Percentiles rank a stretch among this genome's conserved stretches.
Evolutionary conservation across 2,113 vertebrate genomes (phyloP).

Genomic region (Pantherophis guttatus): DNA sequence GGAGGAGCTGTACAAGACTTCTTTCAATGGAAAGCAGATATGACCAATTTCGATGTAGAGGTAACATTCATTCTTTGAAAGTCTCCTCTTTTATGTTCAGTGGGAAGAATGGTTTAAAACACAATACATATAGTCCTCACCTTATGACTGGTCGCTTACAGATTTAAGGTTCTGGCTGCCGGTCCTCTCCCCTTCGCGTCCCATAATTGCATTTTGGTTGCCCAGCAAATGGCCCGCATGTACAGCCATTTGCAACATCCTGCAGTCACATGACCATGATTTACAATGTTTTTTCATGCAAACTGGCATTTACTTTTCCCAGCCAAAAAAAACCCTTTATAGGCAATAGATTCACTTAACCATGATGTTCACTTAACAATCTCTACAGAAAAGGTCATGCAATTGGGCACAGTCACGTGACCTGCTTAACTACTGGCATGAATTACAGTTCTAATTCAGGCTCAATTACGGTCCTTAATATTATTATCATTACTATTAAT

Average conservation of each 20-base stretch:
- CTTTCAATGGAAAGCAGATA: constrained; percentile 97
- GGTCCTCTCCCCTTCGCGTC: not conserved
- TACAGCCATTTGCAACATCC: not conserved
- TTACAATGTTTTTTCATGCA: not conserved
- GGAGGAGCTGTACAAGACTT: constrained; percentile 92
- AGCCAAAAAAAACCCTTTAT: not conserved
- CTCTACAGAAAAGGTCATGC: not conserved
- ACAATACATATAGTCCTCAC: not conserved
- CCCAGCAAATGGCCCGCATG: not conserved
- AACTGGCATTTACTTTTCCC: not conserved
- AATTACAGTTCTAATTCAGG: not conserved
- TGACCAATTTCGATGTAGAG: constrained; percentile 98
- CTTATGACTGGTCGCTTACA: not conserved
- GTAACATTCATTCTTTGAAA: constrained; percentile 58
- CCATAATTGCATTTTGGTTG: not conserved
- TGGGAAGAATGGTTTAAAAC: not conserved
- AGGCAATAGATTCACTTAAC: not conserved
- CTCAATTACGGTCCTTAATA: not conserved
- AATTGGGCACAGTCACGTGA: not conserved
- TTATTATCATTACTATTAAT: not conserved
- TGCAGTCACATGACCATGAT: not conserved
- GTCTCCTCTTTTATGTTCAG: fast-evolving
- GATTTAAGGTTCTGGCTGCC: not conserved
- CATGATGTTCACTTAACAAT: not conserved
- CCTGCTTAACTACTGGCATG: not conserved